Evolutionary conservation across 2,113 vertebrate genomes (phyloP).

Genomic region (Polyodon spathula): DNA sequence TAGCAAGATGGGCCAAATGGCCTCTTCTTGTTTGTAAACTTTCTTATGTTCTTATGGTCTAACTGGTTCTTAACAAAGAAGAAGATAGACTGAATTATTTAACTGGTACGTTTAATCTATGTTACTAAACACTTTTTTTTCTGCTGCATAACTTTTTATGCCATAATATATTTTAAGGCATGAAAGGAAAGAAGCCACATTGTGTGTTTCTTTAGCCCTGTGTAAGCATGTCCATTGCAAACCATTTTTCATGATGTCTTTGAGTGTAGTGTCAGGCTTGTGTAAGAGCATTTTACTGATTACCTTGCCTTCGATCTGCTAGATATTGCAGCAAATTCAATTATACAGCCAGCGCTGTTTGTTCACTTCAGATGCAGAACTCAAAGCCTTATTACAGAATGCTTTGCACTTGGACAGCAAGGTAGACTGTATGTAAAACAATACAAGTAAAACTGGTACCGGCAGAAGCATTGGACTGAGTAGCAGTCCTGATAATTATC

Average conservation of each 20-base stretch:
- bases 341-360: background rate
- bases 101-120: background rate
- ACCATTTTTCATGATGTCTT: background rate
- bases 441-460: too few species aligned
- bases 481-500: too few species aligned
- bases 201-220: background rate
- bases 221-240: constrained; percentile 1
- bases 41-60: too few species aligned
- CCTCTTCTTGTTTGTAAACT: too few species aligned
- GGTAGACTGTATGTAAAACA: too few species aligned
- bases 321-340: background rate
- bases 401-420: background rate
- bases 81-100: background rate
- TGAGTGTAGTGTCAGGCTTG: background rate
- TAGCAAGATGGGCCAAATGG: too few species aligned
- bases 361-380: background rate
- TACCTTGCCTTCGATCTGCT: background rate
- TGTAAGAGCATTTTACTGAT: background rate
- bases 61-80: too few species aligned
- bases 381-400: background rate
- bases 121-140: background rate
- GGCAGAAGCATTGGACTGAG: too few species aligned
- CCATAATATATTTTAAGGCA: background rate
- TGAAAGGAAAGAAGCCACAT: background rate
- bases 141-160: background rate